Conservation (phyloP, 2,888 invertebrate species). For the Apamea crenata region DNA sequence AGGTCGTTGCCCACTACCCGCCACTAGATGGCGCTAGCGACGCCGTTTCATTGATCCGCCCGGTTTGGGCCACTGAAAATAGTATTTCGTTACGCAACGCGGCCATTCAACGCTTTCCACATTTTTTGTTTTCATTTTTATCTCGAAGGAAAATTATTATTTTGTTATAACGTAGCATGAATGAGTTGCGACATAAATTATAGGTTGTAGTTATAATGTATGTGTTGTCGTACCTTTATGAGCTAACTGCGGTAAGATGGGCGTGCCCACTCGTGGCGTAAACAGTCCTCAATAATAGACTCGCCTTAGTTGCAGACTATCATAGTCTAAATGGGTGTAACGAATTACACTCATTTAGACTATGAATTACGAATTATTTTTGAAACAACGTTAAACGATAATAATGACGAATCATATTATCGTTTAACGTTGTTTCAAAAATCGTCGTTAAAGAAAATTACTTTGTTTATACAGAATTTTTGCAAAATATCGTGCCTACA, state of each 20-base stretch:
- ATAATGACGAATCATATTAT: too few species aligned
- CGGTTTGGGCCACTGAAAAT: slow-evolving; percentile 78
- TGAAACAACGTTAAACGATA: too few species aligned
- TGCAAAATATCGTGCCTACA: neutral
- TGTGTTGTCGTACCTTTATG: slow-evolving; percentile 29
- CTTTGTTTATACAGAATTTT: neutral
- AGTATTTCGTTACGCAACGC: slow-evolving; percentile 70
- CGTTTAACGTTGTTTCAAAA: slow-evolving; percentile 3
- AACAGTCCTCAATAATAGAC: slow-evolving; percentile 46
- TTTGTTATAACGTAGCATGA: slow-evolving; percentile 46
- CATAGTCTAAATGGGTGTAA: slow-evolving; percentile 23
- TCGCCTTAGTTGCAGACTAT: slow-evolving; percentile 25
- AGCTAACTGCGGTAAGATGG: slow-evolving; percentile 46
- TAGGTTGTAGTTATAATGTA: slow-evolving; percentile 34
- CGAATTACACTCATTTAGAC: too few species aligned
- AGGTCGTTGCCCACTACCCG: slow-evolving; percentile 72
- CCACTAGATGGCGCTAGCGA: slow-evolving; percentile 77
- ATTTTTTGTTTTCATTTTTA: slow-evolving; percentile 62
- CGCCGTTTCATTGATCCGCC: slow-evolving; percentile 82
- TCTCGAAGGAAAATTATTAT: slow-evolving; percentile 33
- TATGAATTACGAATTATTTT: too few species aligned
- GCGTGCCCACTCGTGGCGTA: slow-evolving; percentile 48
- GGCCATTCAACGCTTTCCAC: slow-evolving; percentile 61
- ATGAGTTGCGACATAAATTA: slow-evolving; percentile 52
- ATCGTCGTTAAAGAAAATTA: slow-evolving; percentile 16